Evolutionary conservation across 1,140 invertebrate species (phyloP).

Genomic region (Pomacea maculata): DNA sequence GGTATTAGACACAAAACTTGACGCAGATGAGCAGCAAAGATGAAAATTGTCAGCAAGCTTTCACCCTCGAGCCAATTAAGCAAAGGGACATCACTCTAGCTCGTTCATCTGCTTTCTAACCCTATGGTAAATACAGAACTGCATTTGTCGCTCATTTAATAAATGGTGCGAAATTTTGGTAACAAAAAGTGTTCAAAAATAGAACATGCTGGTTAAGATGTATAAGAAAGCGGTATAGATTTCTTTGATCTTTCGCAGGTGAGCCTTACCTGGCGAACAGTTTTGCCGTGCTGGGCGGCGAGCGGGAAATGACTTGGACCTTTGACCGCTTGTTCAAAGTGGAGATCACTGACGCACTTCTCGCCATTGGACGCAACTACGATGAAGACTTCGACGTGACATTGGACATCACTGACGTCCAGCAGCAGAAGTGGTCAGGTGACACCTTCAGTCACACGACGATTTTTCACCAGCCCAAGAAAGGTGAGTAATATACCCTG

Average conservation of each 20-base stretch:
- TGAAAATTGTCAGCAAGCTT: too few species aligned
- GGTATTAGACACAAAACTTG: too few species aligned
- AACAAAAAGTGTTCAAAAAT: too few species aligned
- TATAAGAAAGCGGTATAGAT: too few species aligned
- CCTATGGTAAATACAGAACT: too few species aligned
- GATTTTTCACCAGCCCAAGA: slow-evolving; percentile 1
- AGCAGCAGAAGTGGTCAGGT: slow-evolving; percentile 1
- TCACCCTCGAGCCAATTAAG: too few species aligned
- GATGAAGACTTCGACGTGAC: neutral
- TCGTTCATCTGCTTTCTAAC: too few species aligned
- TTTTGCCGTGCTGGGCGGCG: slow-evolving; percentile 31
- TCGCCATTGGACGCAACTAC: neutral
- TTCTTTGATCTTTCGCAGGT: neutral
- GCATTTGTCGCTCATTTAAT: too few species aligned
- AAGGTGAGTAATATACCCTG: neutral
- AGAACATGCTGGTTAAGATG: too few species aligned
- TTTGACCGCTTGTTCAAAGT: slow-evolving; percentile 29
- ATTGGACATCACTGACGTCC: slow-evolving; percentile 5
- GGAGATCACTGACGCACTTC: slow-evolving; percentile 14
- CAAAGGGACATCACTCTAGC: too few species aligned
- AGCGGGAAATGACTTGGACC: slow-evolving; percentile 30
- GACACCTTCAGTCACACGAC: slow-evolving; percentile 5
- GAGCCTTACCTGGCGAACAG: slow-evolving; percentile 11
- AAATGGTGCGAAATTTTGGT: too few species aligned
- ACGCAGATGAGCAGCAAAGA: too few species aligned